Percentiles rank a stretch among this genome's conserved stretches.
These are phyloP conservation scores for Volucella inflata DNA, from an alignment of 2,888 invertebrate species.

Conservation along the genomic window DNA sequence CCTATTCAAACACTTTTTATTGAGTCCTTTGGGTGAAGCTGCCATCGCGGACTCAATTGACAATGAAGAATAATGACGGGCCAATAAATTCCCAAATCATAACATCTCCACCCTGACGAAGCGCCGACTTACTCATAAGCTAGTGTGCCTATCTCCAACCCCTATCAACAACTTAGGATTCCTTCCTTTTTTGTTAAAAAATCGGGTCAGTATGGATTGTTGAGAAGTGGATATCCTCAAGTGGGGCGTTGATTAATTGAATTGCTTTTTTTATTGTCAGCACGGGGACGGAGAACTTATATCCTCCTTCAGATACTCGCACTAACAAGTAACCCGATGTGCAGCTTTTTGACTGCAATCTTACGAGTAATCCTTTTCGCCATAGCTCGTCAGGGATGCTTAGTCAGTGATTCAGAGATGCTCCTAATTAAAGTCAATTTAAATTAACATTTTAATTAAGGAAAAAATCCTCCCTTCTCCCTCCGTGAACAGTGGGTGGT, in stretches of 20 bases:
- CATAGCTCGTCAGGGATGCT: conserved; percentile 28
- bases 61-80: conserved; percentile 48
- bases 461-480: conserved; percentile 8
- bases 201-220: conserved; percentile 13
- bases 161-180: neutral
- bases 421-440: conserved; percentile 64
- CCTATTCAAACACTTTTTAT: conserved; percentile 36
- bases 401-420: too few relatives aligned
- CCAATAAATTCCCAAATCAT: conserved; percentile 31
- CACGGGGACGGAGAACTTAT: neutral
- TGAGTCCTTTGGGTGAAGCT: conserved; percentile 37
- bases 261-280: conserved; percentile 40
- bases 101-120: conserved; percentile 12
- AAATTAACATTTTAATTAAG: conserved; percentile 67
- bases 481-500: conserved; percentile 14
- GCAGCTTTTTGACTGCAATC: conserved; percentile 47
- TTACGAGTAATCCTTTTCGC: conserved; percentile 38
- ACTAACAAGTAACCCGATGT: neutral
- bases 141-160: too few relatives aligned
- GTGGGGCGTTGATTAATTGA: conserved; percentile 46
- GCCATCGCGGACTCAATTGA: conserved; percentile 36
- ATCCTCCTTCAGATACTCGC: conserved; percentile 2
- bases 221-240: neutral
- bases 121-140: too few relatives aligned
- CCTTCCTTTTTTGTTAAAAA: neutral